Conservation (phyloP, 2,113 vertebrate species). For the Sisor rabdophorus region DNA sequence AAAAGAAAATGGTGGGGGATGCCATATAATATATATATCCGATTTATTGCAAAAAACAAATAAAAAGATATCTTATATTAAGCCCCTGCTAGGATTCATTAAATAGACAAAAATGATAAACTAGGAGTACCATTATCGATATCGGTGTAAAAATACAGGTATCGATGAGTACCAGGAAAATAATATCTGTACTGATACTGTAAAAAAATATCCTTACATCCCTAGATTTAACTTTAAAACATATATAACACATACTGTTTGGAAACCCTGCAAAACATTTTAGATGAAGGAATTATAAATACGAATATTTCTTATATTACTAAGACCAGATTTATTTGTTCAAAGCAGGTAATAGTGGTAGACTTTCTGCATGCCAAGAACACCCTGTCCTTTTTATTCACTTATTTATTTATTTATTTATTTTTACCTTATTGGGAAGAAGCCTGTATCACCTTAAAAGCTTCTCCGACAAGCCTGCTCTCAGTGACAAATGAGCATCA, state of each 20-base stretch:
- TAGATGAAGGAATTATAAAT: not conserved
- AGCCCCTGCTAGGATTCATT: not conserved
- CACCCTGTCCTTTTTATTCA: not conserved
- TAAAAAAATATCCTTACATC: too few relatives aligned
- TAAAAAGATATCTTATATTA: slow-evolving; percentile 19
- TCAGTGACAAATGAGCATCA: slow-evolving; percentile 31
- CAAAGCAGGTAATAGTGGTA: too few relatives aligned
- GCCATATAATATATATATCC: too few relatives aligned
- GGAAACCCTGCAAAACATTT: not conserved
- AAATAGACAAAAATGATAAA: not conserved
- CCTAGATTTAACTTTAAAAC: not conserved
- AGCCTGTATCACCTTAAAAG: slow-evolving; percentile 13
- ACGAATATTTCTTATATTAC: not conserved
- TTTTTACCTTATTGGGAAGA: not conserved
- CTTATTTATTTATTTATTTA: too few relatives aligned
- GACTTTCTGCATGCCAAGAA: not conserved
- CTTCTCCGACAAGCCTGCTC: slow-evolving; percentile 23
- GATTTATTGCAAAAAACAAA: slow-evolving; percentile 22
- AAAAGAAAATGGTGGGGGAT: slow-evolving; percentile 20
- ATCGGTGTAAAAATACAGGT: too few relatives aligned
- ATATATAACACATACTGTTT: not conserved
- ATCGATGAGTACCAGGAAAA: too few relatives aligned
- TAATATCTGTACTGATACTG: too few relatives aligned
- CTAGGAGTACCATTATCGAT: too few relatives aligned
- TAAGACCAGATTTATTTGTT: not conserved